Evolutionary conservation across 2,113 vertebrate species (phyloP).

Genomic region (Sinosuthora webbiana): DNA sequence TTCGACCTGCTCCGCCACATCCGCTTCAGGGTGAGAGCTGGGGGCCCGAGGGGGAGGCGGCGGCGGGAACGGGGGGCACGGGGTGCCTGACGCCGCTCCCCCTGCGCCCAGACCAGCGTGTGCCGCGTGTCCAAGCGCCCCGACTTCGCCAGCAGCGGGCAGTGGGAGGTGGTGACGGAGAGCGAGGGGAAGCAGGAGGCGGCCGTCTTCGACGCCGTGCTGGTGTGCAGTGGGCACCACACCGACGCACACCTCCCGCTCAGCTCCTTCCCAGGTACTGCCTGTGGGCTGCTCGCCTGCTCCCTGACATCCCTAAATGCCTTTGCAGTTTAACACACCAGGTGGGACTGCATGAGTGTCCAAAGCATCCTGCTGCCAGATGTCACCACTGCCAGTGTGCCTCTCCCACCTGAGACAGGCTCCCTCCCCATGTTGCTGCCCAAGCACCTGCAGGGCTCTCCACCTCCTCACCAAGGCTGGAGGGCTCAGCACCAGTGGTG

Average conservation of each 20-base stretch:
- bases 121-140: slow-evolving; percentile 72
- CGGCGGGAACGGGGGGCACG: rapidly evolving
- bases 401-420: not conserved
- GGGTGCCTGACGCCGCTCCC: not conserved
- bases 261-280: slow-evolving; percentile 80
- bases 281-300: rapidly evolving
- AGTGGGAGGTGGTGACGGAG: slow-evolving; percentile 84
- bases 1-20: slow-evolving; percentile 82
- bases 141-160: slow-evolving; percentile 80
- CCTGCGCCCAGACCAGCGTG: slow-evolving; percentile 78
- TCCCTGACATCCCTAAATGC: not conserved
- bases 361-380: not conserved
- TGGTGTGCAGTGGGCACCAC: slow-evolving; percentile 88
- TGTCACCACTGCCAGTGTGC: rapidly evolving
- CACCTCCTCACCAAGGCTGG: not conserved
- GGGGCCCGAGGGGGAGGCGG: rapidly evolving
- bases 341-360: not conserved
- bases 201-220: slow-evolving; percentile 80
- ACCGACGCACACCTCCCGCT: slow-evolving; percentile 75
- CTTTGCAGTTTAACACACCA: not conserved
- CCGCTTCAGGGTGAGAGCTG: slow-evolving; percentile 76
- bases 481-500: not conserved
- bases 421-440: not conserved
- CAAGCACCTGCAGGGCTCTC: not conserved
- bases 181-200: slow-evolving; percentile 71